phyloP scores from a whole-genome alignment of 2,113 vertebrate genomes.

The Galeopterus variegatus region DNA sequence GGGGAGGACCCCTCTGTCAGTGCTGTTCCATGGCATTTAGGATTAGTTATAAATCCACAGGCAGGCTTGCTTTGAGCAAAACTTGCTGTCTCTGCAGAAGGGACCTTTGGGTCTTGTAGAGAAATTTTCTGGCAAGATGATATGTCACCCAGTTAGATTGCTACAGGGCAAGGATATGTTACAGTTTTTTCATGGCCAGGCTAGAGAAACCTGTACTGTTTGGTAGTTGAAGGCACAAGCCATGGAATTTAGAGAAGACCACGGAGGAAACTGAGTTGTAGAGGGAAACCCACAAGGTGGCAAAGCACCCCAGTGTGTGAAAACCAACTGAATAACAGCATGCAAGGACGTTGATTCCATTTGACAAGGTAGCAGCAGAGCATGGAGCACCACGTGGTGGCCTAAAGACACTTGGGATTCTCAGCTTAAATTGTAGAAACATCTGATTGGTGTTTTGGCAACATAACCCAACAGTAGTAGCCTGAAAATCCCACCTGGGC shows the following conservation, averaged over 20 bases:
- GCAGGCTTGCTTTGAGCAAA: slow-evolving; percentile 27
- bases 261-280: background rate
- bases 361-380: background rate
- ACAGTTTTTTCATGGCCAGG: background rate
- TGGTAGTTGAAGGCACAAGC: background rate
- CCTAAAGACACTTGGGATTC: background rate
- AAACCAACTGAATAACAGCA: background rate
- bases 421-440: background rate
- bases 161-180: background rate
- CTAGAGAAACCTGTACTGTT: background rate
- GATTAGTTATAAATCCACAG: background rate
- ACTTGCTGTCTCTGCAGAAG: background rate
- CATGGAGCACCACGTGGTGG: rapidly evolving
- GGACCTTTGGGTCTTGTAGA: slow-evolving; percentile 5
- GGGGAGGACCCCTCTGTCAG: background rate
- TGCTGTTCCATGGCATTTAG: background rate
- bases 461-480: background rate
- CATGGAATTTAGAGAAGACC: slow-evolving; percentile 10
- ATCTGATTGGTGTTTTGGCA: background rate
- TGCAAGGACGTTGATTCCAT: background rate
- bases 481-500: background rate
- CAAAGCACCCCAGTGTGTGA: background rate
- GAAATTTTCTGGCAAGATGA: slow-evolving; percentile 15
- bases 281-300: background rate
- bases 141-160: background rate